Evolutionary conservation across 2,113 vertebrate species (phyloP), one percentile per base, ranked within the genome.

Genomic region (Neofelis nebulosa): DNA sequence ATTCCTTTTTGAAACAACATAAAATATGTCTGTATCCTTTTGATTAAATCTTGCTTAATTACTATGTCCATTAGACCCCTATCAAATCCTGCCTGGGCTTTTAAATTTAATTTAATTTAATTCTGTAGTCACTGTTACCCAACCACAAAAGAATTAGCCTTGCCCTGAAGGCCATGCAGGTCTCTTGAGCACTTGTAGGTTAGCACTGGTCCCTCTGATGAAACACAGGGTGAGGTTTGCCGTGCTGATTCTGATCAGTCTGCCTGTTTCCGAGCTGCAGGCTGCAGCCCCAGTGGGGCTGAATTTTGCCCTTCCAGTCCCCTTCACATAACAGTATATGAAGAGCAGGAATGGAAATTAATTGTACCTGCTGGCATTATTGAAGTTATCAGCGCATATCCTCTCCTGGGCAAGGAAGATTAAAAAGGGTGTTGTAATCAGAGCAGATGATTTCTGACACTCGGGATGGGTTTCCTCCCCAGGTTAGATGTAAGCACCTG

Each of bases 281-380:
- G 69, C 88, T 66, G 45, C 65, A 94, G 57, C 74, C 96, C 81
- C 97, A 95, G 45, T 92, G 80, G 96, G 66, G 84, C 85, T 92
- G 85, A 74, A 66, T 93, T 96, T 88, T 85, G 93, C 76, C 96
- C 96, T 98, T 96, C 76, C 33, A 88, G 36, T 96, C 74, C 87
- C 95, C 94, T 97, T 98, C 96, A 95, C 52, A 14, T 66, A 74
- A 74, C 63, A 84, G 55, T 71, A 36, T 7, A 36, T 27, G 81
- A 92, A 92, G 87, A 93, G 73, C 86, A 52, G 82, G 89, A 96
- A 96, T 91, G 31, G 83, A 76, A 97, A 91, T 91, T 57, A 81
- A 85, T 91, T 94, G 69, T 69, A 82, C 92, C 95, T 87, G 81
- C 76, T 78, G 94, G 94, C 83, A 18, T 94, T 93, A 78, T 86